These are phyloP conservation scores for Lamellibrachia luymesi DNA, from an alignment of 1,140 invertebrate species.

Conservation along the genomic window DNA sequence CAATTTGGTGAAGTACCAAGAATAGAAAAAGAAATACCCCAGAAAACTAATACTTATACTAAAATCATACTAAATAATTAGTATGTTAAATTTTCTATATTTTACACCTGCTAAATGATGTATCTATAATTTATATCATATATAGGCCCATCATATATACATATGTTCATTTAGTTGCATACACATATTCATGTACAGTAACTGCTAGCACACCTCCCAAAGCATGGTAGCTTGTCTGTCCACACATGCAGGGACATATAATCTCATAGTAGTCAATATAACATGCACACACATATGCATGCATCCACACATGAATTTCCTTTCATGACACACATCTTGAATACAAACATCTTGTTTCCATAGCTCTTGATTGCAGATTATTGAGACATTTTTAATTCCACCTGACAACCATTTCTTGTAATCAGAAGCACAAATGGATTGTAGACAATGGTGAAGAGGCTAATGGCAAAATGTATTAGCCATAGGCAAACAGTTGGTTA, in stretches of 20 bases:
- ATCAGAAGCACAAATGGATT: neutral
- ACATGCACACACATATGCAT: neutral
- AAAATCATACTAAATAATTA: too few species aligned
- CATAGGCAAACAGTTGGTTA: neutral
- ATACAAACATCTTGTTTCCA: neutral
- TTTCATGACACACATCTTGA: neutral
- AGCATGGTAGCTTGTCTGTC: too few species aligned
- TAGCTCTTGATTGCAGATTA: neutral
- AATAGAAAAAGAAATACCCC: too few species aligned
- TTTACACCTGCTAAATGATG: too few species aligned
- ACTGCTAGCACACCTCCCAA: neutral
- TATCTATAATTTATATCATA: too few species aligned
- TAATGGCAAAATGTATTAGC: neutral
- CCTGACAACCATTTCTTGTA: neutral
- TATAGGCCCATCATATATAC: too few species aligned
- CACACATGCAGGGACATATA: neutral
- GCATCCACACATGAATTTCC: neutral
- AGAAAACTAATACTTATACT: too few species aligned
- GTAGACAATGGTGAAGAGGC: neutral
- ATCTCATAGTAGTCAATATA: neutral
- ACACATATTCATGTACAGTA: neutral
- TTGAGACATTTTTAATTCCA: neutral
- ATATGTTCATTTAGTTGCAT: neutral
- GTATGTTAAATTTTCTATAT: too few species aligned
- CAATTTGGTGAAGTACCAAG: too few species aligned